Evolutionary conservation across 2,113 vertebrate genomes (phyloP).

Genomic region (Oryzias woworae): DNA sequence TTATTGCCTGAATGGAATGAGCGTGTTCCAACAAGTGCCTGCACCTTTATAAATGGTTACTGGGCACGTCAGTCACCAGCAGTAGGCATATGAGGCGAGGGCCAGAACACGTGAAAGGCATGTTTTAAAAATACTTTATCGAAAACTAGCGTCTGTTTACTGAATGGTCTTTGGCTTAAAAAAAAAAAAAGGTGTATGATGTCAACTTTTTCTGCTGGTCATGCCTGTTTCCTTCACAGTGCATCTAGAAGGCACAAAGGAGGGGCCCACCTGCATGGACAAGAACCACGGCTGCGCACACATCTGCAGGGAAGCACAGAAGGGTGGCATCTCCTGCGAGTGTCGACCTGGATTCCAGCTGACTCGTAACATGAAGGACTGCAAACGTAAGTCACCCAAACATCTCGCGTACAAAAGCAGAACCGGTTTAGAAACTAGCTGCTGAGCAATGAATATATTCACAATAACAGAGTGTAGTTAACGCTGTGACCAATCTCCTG

Average conservation of each 20-base stretch:
- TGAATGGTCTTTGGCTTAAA: constrained; percentile 6
- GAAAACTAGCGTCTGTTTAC: constrained; percentile 21
- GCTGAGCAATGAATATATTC: constrained; percentile 53
- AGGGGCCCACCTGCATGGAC: constrained; percentile 98
- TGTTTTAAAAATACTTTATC: constrained; percentile 5
- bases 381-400: constrained; percentile 87
- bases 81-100: constrained; percentile 35
- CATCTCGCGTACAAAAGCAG: constrained; percentile 14
- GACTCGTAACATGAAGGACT: constrained; percentile 94
- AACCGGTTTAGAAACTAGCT: constrained; percentile 40
- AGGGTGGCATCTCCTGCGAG: constrained; percentile 94
- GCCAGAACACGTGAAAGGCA: constrained; percentile 34
- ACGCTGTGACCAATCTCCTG: constrained; percentile 37
- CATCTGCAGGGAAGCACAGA: constrained; percentile 94
- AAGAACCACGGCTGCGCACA: constrained; percentile 98
- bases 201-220: constrained; percentile 9
- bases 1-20: constrained; percentile 50
- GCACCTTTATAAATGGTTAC: constrained; percentile 39
- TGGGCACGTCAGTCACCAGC: constrained; percentile 64
- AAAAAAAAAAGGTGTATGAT: constrained; percentile 15
- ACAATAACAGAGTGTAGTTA: constrained; percentile 48
- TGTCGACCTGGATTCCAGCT: constrained; percentile 97
- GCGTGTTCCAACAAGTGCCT: constrained; percentile 62
- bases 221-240: constrained; percentile 52
- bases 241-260: constrained; percentile 87